Base-by-base conservation (phyloP, 2,113 vertebrate species). In the Hyla sarda region DNA sequence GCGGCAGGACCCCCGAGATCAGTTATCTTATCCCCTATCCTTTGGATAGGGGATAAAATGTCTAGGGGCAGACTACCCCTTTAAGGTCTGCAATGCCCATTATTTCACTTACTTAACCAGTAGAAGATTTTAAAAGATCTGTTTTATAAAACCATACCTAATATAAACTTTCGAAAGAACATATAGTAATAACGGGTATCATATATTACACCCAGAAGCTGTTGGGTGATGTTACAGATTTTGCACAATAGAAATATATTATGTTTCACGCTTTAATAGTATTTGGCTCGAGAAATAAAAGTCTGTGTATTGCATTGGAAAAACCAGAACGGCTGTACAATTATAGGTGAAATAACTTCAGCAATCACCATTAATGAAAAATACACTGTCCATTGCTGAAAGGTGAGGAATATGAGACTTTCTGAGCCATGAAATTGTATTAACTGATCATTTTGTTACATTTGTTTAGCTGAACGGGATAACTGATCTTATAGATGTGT, bases 401-500 rank as follows among this genome's bases (percentile, higher is more conserved):
- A n/a, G 8, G 78, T 25, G 56, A 13, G 7, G 28, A 65, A 65
- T 62, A 28, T 11, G 4, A 84, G 58, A 62, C 37, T 75, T 75
- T 75, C 30, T 75, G 32, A 48, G 41, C 34, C 17, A 32, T 76
- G 56, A 84, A 84, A 84, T 52, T 34, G 32, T 76, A 76, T 58
- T 58, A 41, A 45, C 14, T n/a, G 32, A 58, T 84, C 54, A 76
- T 84, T 75, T 75, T 84, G 71, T 75, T 76, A 60, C 37, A 76
- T 84, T 65, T 76, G 82, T 84, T 84, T 84, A 65, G 56, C 56
- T 32, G 54, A 76, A 65, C 72, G 14, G 37, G 34, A 76, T 75
- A 76, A 76, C 52, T 76, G 82, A 65, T 50, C 82, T 75, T 60
- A 80, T 81, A 47, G 77, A 81, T 81, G 77, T 86, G 50, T 73